Evolutionary conservation across 2,888 invertebrate species (phyloP).

Genomic region (Pomacea canaliculata): DNA sequence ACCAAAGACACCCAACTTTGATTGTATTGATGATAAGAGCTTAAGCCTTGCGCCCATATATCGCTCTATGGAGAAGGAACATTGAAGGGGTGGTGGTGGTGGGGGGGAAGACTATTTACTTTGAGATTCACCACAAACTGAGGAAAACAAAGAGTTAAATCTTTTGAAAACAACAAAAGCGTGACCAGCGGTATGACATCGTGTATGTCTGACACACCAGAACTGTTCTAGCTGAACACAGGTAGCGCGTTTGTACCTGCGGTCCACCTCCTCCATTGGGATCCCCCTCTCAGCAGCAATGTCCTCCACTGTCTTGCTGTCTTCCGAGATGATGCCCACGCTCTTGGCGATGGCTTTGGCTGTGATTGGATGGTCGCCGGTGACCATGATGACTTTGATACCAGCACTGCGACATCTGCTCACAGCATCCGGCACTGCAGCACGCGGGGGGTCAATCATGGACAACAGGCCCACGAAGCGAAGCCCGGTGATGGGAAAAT

Average conservation of each 20-base stretch:
- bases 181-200: too few relatives aligned
- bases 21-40: too few relatives aligned
- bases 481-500: constrained; percentile 83
- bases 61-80: too few relatives aligned
- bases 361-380: constrained; percentile 74
- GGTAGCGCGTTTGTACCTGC: constrained; percentile 44
- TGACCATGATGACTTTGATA: constrained; percentile 79
- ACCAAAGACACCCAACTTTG: too few relatives aligned
- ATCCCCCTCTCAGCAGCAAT: constrained; percentile 80
- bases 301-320: constrained; percentile 76
- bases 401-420: constrained; percentile 97
- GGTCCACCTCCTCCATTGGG: constrained; percentile 68
- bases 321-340: constrained; percentile 74
- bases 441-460: constrained; percentile 98
- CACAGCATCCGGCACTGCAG: constrained; percentile 96
- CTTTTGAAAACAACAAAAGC: too few relatives aligned
- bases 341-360: constrained; percentile 74
- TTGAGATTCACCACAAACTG: too few relatives aligned
- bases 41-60: too few relatives aligned
- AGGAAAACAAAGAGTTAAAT: too few relatives aligned
- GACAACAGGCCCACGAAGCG: constrained; percentile 97
- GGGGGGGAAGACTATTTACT: too few relatives aligned
- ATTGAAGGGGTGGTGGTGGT: too few relatives aligned
- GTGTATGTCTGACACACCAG: too few relatives aligned
- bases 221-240: too few relatives aligned